Evolutionary conservation across 92 coral and sea anemone genomes (phyloP), one percentile per base, ranked within the genome.

Genomic region (Paramuricea clavata): DNA sequence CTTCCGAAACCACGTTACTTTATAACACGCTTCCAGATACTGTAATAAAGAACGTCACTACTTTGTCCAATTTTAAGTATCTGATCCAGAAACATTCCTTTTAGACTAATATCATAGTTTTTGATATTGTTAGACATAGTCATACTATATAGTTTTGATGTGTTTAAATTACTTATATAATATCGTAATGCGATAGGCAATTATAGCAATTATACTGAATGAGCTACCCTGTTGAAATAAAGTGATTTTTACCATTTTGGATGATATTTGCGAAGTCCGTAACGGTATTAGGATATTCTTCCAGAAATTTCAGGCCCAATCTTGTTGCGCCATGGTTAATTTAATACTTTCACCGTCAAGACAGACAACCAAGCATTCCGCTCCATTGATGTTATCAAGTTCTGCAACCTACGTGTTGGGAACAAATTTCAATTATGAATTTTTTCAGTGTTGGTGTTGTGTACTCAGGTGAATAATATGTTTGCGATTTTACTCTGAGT

Each of bases 1-100:
- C 67, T 54, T 32, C 84, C 84, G 21, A 57, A 79, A 57, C 47
- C 69, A 43, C 83, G 26, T 21, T 77, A 19, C 59, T 56, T 47
- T 77, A 49, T 44, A 77, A 77, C 41, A 33, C 83, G 23, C 62
- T 77, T 49, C 59, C 65, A 34, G n/a, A n/a, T n/a, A 42, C 31
- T 21, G 30, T n/a, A 49, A 77, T 77, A 43, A 77, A 77, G 54
- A 77, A 47, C 49, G 62, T 41, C 25, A 60, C 39, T 28, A 47
- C 34, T 23, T 49, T 78, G 57, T 32, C 28, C 33, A 74, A 74
- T 7, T 47, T 47, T 47, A 47, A 7, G 54, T 17, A 47, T 47
- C 19, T 10, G 13, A 47, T 47, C 13, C 54, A 47, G 13, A 47
- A 47, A 1, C 54, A 47, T 15, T 47, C 15, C 13, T 47, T 12